Base-by-base conservation (phyloP, 2,888 invertebrate genomes). In the Melanotus villosus region DNA sequence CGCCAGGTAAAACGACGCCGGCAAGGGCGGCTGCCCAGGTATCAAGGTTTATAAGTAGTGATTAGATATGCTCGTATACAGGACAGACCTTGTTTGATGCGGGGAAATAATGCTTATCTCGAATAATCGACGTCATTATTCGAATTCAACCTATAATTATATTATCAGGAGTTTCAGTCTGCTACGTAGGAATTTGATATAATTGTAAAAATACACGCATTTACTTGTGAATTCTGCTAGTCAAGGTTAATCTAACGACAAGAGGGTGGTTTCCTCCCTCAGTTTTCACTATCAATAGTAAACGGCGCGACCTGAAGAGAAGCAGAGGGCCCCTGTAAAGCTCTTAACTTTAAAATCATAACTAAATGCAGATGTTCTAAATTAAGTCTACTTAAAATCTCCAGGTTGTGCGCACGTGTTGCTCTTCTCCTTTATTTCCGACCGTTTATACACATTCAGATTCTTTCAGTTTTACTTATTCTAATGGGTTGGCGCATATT, bases 1-100 rank as follows among this genome's bases (percentile, higher is more conserved):
- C 76, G 74, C 75, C 77, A 78, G 78, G 78, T 77, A 78, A 75
- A 67, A 47, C 68, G 65, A 59, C 71, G 63, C 60, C 64, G 58
- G 58, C 68, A 64, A 65, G 56, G 63, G 60, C 68, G 68, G 66
- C 41, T 57, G 65, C 63, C 63, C 72, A 65, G 75, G 63, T 73
- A 75, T 73, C 72, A 71, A 73, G 64, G 47, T 64, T 67, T 72
- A 69, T 73, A 70, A 54, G 52, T 68, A 69, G 58, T 71, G 75
- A 75, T 76, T 75, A 73, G 72, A 73, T 69, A 70, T 67, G 70
- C 65, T 57, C 12, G 56, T 14, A 50, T 52, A 72, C 57, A 66
- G 45, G 23, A 56, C 38, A 63, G 59, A 23, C 47, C 26, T 65
- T 69, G 69, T 69, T 69, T 65, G 63, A 65, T 59, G 23, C 38